Conservation (phyloP, 1,140 invertebrate genomes). For the Aphelinus certus region DNA sequence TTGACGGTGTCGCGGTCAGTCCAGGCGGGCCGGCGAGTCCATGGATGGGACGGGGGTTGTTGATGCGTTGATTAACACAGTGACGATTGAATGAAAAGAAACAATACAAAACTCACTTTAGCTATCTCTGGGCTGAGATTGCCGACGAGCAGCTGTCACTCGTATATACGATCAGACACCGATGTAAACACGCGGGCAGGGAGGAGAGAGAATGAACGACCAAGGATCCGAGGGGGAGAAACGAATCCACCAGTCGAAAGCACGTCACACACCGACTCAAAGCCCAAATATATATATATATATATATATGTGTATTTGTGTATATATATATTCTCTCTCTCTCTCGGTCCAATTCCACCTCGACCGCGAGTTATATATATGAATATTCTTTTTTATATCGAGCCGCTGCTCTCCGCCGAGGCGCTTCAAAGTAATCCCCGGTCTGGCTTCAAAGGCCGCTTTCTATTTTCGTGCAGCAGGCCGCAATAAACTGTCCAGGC, state of each 20-base stretch:
- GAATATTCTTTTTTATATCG: too few species aligned
- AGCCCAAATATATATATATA: constrained; percentile 2
- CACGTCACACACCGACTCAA: constrained; percentile 9
- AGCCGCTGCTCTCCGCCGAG: too few species aligned
- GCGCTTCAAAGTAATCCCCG: neutral
- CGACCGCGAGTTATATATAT: too few species aligned
- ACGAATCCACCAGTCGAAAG: too few species aligned
- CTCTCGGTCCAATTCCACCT: neutral
- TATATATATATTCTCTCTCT: neutral
- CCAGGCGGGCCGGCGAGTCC: constrained; percentile 27
- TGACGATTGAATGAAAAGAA: constrained; percentile 23
- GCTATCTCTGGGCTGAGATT: constrained; percentile 17
- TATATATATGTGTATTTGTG: neutral
- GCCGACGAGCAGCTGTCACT: neutral
- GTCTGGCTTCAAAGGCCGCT: neutral
- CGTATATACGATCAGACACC: neutral
- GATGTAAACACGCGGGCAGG: constrained; percentile 7
- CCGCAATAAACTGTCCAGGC: neutral
- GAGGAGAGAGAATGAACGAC: constrained; percentile 5
- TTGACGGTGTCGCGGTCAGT: neutral
- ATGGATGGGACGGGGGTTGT: constrained; percentile 39
- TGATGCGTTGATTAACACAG: constrained; percentile 19
- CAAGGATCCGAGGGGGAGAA: too few species aligned
- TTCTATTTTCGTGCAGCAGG: constrained; percentile 20
- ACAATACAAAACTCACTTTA: constrained; percentile 41